Evolutionary conservation across 2,797 vertebrate genomes (phyloP), one percentile per base, ranked within the genome.

Genomic region (Prunella strophiata): DNA sequence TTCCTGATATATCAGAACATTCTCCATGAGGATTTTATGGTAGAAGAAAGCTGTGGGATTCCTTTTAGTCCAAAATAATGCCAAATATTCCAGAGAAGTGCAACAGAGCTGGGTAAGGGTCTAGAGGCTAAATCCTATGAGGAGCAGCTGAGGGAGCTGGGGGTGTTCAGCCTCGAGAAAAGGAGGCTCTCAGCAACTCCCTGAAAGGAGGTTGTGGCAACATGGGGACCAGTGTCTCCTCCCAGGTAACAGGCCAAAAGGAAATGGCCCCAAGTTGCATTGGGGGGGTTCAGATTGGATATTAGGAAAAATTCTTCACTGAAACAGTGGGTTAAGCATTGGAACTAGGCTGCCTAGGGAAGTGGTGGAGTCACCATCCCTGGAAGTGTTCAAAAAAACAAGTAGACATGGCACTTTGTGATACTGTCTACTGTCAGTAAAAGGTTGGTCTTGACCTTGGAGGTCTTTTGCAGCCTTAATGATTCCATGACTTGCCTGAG

Each of bases 31-130:
- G 43, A 36, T 63, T 59, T 29, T 29, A 23, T 16, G 8, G n/a
- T 9, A 20, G 47, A 30, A 38, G 34, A 50, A 36, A 63, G 47
- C 30, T 0, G 0, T 32, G 16, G 29, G 9, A 13, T 25, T 68
- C 32, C 20, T 62, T 79, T n/a, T 25, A 54, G 11, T 50, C 30
- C 47, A 66, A 27, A 73, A 47, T 0, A 0, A 16, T 19, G 51
- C 14, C 2, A 2, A n/a, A 23, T 58, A 51, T 77, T 70, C 30
- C 42, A 54, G 34, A 48, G 65, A 86, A 70, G 11, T 23, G 34
- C n/a, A 77, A 22, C 6, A 18, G 25, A 54, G 25, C 20, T 77
- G 83, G 19, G n/a, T 40, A 52, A 68, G 47, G 23, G 11, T 61
- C n/a, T 47, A 25, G n/a, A 68, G 40, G 18, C 13, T 29, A 52